These are phyloP conservation scores for Oceanodroma tethys DNA, from an alignment of 2,113 vertebrate species.

Conservation along the genomic window DNA sequence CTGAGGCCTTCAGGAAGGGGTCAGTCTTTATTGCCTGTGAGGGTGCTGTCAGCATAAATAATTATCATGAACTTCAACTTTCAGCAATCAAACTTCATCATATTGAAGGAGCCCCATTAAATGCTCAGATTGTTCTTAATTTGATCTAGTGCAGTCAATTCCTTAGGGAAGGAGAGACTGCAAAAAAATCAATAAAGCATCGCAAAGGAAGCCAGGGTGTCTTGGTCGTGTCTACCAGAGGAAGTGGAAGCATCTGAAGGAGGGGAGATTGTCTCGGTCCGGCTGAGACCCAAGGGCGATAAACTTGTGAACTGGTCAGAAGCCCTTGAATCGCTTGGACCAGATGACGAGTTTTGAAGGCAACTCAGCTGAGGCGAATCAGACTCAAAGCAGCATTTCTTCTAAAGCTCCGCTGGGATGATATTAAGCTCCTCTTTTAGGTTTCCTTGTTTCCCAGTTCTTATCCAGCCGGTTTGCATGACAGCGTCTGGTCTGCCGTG, in stretches of 20 bases:
- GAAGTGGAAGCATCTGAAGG: background rate
- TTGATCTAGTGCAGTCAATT: constrained; percentile 56
- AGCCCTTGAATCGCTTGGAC: background rate
- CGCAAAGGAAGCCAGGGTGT: background rate
- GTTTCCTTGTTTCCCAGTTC: background rate
- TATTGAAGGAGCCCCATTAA: constrained; percentile 58
- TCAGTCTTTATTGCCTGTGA: constrained; percentile 31
- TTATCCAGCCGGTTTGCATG: background rate
- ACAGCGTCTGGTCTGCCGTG: background rate
- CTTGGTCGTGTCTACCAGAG: background rate
- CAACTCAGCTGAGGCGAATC: background rate
- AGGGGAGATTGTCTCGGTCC: background rate
- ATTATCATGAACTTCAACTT: constrained; percentile 66
- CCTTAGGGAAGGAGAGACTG: constrained; percentile 56
- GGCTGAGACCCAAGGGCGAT: background rate
- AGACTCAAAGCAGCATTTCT: background rate
- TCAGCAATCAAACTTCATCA: constrained; percentile 47
- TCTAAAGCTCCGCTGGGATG: background rate
- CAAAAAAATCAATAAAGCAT: constrained; percentile 62
- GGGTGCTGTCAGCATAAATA: constrained; percentile 58
- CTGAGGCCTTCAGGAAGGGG: background rate
- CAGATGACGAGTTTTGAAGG: background rate
- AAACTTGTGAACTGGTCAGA: background rate
- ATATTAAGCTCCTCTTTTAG: background rate
- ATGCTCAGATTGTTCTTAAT: constrained; percentile 66